A percentile compares a stretch with the other conserved stretches of the same genome.
These are phyloP conservation scores for Meloidogyne floridensis DNA, from an alignment of 1,140 invertebrate species.

Conservation along the genomic window DNA sequence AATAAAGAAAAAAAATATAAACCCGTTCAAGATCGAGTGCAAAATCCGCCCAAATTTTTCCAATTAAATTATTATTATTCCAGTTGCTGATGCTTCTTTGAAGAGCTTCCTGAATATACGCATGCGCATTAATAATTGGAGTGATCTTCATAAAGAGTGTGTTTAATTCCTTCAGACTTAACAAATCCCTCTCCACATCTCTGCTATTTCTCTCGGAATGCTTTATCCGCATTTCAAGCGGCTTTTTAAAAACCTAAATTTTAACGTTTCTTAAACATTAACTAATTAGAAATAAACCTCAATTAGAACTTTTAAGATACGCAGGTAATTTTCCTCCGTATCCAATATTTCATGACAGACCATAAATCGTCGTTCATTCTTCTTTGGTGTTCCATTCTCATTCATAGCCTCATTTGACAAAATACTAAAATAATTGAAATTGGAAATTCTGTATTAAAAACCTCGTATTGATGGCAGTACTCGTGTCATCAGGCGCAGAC, in stretches of 20 bases:
- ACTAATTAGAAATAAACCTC: conserved; percentile 13
- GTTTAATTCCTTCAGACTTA: conserved; percentile 39
- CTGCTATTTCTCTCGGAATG: background rate
- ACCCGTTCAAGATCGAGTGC: conserved; percentile 29
- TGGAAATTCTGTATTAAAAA: background rate
- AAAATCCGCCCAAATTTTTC: conserved; percentile 41
- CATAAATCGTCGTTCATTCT: conserved; percentile 36
- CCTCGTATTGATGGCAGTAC: conserved; percentile 14
- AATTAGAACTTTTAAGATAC: conserved; percentile 31
- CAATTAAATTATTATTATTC: conserved; percentile 26
- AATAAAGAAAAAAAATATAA: background rate
- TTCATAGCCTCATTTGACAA: conserved; percentile 13
- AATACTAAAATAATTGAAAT: conserved; percentile 14
- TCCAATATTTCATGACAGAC: conserved; percentile 45
- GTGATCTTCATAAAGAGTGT: conserved; percentile 36
- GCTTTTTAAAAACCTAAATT: conserved; percentile 44
- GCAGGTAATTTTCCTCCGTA: conserved; percentile 46
- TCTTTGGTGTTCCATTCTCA: conserved; percentile 41
- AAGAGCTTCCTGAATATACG: conserved; percentile 30
- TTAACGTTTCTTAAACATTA: background rate
- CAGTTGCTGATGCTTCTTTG: conserved; percentile 15
- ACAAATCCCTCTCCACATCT: conserved; percentile 17
- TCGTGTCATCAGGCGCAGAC: conserved; percentile 23
- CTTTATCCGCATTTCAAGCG: conserved; percentile 29
- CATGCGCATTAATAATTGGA: conserved; percentile 38